Evolutionary conservation across 2,888 invertebrate species (phyloP), one percentile per base, ranked within the genome.

Genomic region (Congeria kusceri): DNA sequence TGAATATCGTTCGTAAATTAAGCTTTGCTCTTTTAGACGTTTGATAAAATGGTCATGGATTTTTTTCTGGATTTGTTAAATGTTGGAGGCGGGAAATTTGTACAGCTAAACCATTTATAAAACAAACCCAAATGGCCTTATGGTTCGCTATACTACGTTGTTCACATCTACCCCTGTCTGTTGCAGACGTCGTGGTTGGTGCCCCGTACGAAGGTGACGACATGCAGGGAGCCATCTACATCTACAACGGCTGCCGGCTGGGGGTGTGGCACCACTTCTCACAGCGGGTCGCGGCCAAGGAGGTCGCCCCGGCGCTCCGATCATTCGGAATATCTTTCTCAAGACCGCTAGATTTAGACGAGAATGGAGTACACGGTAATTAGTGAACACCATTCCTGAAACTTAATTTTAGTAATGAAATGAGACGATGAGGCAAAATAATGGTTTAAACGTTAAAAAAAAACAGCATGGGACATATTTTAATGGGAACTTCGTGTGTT

Each of bases 151-250:
- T 39, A 39, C 1, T 15, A 28, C 29, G 3, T 13, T 9, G 23
- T 58, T 23, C 9, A 27, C n/a, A 27, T 49, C 28, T 49, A 4
- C n/a, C 9, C 47, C 27, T 53, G 29, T 44, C 61, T 57, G 44
- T 46, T 68, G 11, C 69, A 87, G 87, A 87, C 68, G 47, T 87
- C 11, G 82, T 84, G 1, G 69, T 87, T 27, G 84, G 85, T 11
- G 87, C 87, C 1, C 87, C 87, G 0, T 86, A 81, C 57, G 87
- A 87, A 27, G 39, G 39, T 39, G 79, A 84, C 18, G 83, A 79
- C 15, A 46, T 58, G 15, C 66, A 74, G 11, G 87, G 87, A 15
- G 73, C 79, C 57, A 76, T 87, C 7, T 87, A 87, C 57, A 74
- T 87, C 0, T 87, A 83, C 59, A 87, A 83, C 49, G 87, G 87